Evolutionary conservation across 2,113 vertebrate genomes (phyloP).

Genomic region (Tachysurus fulvidraco): DNA sequence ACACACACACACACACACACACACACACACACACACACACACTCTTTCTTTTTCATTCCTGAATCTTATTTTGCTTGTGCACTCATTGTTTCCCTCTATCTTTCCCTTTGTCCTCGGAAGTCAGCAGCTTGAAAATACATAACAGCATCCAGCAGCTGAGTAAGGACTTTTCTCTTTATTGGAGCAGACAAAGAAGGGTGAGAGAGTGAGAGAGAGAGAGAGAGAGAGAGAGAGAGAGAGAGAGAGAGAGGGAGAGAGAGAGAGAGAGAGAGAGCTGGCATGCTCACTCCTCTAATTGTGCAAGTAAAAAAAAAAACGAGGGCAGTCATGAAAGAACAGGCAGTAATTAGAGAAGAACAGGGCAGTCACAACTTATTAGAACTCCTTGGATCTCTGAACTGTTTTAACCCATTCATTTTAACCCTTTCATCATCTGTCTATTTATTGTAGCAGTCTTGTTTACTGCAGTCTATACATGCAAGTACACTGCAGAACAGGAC

Average conservation of each 20-base stretch:
- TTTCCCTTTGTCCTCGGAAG: conserved; percentile 44
- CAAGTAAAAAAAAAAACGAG: conserved; percentile 45
- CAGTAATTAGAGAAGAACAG: conserved; percentile 48
- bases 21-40: conserved; percentile 2
- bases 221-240: not conserved
- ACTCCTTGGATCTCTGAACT: conserved; percentile 27
- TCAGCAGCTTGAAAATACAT: conserved; percentile 51
- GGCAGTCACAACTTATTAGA: conserved; percentile 26
- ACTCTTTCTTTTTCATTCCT: conserved; percentile 27
- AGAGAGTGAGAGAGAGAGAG: conserved; percentile 9
- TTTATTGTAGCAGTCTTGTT: not conserved
- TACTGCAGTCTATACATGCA: not conserved
- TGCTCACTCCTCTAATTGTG: conserved; percentile 41
- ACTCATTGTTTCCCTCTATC: conserved; percentile 44
- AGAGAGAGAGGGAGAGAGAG: too few species aligned
- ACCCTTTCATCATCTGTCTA: conserved; percentile 2
- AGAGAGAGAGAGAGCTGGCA: conserved; percentile 25
- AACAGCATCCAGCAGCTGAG: conserved; percentile 58
- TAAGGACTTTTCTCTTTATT: conserved; percentile 61
- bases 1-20: not conserved
- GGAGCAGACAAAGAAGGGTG: conserved; percentile 21
- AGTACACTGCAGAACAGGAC: not conserved
- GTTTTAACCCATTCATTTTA: conserved; percentile 30
- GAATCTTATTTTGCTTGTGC: conserved; percentile 21
- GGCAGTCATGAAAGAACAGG: conserved; percentile 39